Conservation (phyloP, 2,113 vertebrate genomes). For the Sclerurus mexicanus region DNA sequence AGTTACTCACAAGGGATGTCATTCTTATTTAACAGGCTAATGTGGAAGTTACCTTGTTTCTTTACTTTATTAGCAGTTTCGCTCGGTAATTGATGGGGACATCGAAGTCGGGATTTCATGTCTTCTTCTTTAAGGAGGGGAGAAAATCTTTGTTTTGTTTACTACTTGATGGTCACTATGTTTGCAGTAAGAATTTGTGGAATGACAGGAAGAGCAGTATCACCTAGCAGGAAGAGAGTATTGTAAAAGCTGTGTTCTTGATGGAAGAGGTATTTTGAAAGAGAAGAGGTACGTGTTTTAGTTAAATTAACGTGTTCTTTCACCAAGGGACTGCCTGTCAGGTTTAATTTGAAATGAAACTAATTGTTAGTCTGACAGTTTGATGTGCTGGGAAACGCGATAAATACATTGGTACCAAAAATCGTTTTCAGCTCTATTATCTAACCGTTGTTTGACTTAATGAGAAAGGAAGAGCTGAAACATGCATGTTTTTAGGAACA, state of each 20-base stretch:
- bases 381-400: neutral
- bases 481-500: neutral
- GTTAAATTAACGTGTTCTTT: constrained; percentile 70
- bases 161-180: neutral
- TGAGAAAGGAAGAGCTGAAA: neutral
- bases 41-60: neutral
- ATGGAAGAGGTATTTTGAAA: neutral
- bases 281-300: neutral
- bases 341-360: constrained; percentile 68
- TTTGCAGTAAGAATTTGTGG: neutral
- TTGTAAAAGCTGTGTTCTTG: neutral
- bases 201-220: neutral
- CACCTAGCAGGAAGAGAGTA: neutral
- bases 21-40: neutral
- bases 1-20: neutral
- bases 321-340: constrained; percentile 75
- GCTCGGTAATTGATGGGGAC: neutral
- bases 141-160: neutral
- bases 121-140: neutral
- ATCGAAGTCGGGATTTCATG: neutral
- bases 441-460: neutral
- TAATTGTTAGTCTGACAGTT: constrained; percentile 54
- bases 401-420: constrained; percentile 23
- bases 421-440: neutral
- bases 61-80: neutral